phyloP scores from a whole-genome alignment of 2,113 vertebrate genomes.

The Promerops cafer region DNA sequence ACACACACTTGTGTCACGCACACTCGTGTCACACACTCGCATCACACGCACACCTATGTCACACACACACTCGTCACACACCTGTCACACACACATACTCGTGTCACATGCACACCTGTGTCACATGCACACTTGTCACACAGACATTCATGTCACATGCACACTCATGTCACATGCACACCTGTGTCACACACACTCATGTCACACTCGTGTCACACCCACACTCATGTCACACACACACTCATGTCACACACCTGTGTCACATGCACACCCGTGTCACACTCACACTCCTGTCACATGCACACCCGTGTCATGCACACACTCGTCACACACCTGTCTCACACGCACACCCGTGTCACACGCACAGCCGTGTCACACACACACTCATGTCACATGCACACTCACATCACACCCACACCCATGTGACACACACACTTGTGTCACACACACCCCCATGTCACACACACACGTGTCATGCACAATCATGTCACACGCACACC shows the following conservation, averaged over 20 bases:
- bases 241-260: too few species aligned
- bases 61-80: too few species aligned
- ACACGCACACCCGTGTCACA: background rate
- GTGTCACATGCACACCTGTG: background rate
- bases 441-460: background rate
- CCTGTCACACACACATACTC: background rate
- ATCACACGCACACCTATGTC: too few species aligned
- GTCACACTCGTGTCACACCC: background rate
- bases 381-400: background rate
- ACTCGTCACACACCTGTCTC: background rate
- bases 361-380: background rate
- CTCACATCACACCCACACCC: too few species aligned
- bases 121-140: too few species aligned
- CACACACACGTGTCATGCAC: too few species aligned
- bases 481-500: background rate
- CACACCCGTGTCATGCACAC: background rate
- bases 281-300: too few species aligned
- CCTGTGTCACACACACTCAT: too few species aligned
- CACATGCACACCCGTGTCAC: background rate
- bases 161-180: background rate
- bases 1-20: background rate
- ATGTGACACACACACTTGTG: too few species aligned
- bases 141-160: background rate
- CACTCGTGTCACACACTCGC: too few species aligned
- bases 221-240: background rate